These are phyloP conservation scores for Dicrostonyx torquatus DNA, from an alignment of 2,797 vertebrate species.

Conservation along the genomic window DNA sequence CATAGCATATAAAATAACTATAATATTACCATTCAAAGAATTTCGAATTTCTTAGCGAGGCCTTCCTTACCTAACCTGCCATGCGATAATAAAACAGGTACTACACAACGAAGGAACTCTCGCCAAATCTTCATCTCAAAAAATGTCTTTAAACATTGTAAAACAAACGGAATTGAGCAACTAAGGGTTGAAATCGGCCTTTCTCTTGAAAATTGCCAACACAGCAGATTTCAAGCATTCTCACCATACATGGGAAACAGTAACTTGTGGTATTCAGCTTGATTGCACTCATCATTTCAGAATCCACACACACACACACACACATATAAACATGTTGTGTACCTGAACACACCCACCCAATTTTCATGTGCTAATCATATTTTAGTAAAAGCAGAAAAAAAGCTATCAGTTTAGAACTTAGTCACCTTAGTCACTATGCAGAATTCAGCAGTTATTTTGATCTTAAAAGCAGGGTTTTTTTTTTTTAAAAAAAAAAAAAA, in stretches of 20 bases:
- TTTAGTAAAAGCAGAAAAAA: background rate
- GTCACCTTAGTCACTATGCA: background rate
- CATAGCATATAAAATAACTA: background rate
- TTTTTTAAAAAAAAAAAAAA: background rate
- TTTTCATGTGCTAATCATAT: background rate
- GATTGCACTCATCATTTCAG: background rate
- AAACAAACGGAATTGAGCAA: slow-evolving; percentile 25
- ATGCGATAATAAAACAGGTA: background rate
- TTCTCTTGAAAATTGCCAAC: slow-evolving; percentile 6
- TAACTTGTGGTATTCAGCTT: background rate
- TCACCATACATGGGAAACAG: background rate
- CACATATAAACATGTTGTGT: no score
- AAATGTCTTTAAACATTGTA: background rate
- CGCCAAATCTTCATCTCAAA: slow-evolving; percentile 5
- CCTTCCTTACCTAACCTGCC: slow-evolving; percentile 3
- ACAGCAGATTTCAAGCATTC: background rate
- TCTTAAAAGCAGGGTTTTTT: background rate
- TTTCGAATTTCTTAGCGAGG: slow-evolving; percentile 27
- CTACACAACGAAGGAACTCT: background rate
- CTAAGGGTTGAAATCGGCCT: background rate
- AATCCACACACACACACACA: rapidly evolving
- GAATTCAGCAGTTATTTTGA: background rate
- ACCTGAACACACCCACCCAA: background rate
- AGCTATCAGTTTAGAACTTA: background rate
- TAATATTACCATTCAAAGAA: slow-evolving; percentile 15